These are phyloP conservation scores for Acinonyx jubatus DNA, from an alignment of 2,113 vertebrate species.

Conservation along the genomic window DNA sequence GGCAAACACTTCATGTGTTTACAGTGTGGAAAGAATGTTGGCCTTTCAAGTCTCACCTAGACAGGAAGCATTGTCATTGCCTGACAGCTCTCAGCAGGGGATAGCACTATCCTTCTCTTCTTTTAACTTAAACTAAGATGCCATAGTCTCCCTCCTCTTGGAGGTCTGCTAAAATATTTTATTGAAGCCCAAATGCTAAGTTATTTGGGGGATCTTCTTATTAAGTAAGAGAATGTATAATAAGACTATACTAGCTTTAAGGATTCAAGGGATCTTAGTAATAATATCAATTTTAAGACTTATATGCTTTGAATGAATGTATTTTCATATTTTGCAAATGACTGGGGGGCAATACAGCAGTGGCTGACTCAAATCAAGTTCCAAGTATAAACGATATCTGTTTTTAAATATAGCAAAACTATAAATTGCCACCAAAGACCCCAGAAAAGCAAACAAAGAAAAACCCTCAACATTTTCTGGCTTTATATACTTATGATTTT, in stretches of 20 bases:
- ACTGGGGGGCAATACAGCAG: neutral
- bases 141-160: neutral
- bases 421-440: neutral
- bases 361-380: neutral
- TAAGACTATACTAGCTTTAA: neutral
- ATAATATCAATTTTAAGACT: neutral
- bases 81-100: neutral
- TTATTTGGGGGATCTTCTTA: neutral
- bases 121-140: neutral
- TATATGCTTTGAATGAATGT: neutral
- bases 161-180: conserved; percentile 17
- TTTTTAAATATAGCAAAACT: conserved; percentile 43
- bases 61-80: neutral
- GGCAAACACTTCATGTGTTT: neutral
- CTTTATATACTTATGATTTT: conserved; percentile 1
- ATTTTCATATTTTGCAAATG: conserved; percentile 32
- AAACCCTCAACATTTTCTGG: neutral
- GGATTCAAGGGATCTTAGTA: neutral
- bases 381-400: neutral
- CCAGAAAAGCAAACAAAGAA: neutral
- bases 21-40: neutral
- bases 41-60: neutral
- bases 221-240: neutral
- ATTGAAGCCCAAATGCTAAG: neutral
- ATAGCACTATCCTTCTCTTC: neutral